Evolutionary conservation across 2,888 invertebrate species (phyloP), one percentile per base, ranked within the genome.

Genomic region (Asteroscopus sphinx): DNA sequence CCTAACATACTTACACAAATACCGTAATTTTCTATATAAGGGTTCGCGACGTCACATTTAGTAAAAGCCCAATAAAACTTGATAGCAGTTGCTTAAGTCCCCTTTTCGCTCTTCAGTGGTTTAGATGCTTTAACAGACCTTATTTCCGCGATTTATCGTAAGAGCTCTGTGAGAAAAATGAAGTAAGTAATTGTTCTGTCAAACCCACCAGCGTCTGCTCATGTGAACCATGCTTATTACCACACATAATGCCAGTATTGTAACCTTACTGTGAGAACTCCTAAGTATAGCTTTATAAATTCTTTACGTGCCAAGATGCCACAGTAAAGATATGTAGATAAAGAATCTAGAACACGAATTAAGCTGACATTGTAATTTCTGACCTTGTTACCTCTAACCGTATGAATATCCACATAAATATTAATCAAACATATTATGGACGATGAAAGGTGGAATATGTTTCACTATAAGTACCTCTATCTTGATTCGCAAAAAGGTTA

Each of bases 201-300:
- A 85, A 88, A 86, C 78, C 72, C 78, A 79, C 71, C 75, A 68
- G 62, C 72, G 51, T 45, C 68, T 76, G 70, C 75, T 81, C 85
- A 83, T 89, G 89, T 84, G 89, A 89, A 90, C 82, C 66, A 58
- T 72, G 75, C 84, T 81, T 85, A 85, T 87, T 87, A 85, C 77
- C 73, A 62, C 61, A 69, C 68, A 73, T 72, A 78, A 75, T 74
- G 65, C 53, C 35, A 60, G 69, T 63, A 73, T 73, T 76, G 71
- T 73, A 73, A 55, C 59, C 59, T 77, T 75, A 68, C 78, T 88
- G 89, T 89, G 89, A 81, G 87, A 89, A 88, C 78, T 73, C 63
- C 72, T 76, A 69, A 78, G 76, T 70, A 73, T 77, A 78, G 69
- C 62, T 67, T 69, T 80, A 76, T 69, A 69, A 67, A 76, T 75